Percentiles rank a stretch among this genome's conserved stretches.
Conservation (phyloP, 2,113 vertebrate genomes). For the Aptenodytes patagonicus region DNA sequence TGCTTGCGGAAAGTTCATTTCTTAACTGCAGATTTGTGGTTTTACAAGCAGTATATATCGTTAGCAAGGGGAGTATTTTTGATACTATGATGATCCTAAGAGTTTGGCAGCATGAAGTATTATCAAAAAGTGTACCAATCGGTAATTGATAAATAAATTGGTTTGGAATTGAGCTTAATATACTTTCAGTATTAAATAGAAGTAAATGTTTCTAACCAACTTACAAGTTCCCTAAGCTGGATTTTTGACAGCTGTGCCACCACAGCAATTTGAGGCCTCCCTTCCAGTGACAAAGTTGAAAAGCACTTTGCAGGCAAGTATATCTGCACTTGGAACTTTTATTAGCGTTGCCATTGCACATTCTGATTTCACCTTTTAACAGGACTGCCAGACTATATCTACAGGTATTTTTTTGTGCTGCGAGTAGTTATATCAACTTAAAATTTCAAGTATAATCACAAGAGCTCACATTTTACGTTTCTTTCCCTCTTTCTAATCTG, state of each 20-base stretch:
- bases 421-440: not conserved
- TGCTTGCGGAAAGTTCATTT: not conserved
- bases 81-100: not conserved
- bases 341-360: not conserved
- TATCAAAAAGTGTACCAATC: not conserved
- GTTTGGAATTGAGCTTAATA: not conserved
- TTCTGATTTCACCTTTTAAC: not conserved
- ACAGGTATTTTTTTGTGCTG: not conserved
- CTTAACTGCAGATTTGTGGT: not conserved
- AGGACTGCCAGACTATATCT: not conserved
- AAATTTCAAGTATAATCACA: not conserved
- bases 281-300: not conserved
- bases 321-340: not conserved
- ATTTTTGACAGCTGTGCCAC: not conserved
- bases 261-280: accelerated
- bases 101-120: not conserved
- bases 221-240: not conserved
- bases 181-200: not conserved
- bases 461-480: not conserved
- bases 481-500: not conserved
- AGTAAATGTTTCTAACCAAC: not conserved
- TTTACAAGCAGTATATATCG: accelerated
- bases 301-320: not conserved
- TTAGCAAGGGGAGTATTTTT: not conserved
- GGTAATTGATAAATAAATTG: not conserved